phyloP scores from a whole-genome alignment of 2,888 invertebrate species.

The Entomobrya multifasciata region DNA sequence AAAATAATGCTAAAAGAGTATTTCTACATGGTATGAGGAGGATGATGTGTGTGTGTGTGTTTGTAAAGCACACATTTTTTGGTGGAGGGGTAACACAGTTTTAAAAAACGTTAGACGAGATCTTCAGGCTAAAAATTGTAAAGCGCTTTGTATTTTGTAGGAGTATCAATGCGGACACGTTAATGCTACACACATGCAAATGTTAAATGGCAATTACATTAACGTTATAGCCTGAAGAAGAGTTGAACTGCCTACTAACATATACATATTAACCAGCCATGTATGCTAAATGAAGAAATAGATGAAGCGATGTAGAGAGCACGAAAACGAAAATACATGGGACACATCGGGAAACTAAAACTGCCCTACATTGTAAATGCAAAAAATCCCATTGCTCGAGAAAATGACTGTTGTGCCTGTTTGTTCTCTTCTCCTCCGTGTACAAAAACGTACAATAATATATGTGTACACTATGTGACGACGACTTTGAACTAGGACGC shows the following conservation, averaged over 20 bases:
- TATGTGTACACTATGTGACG: too few relatives aligned
- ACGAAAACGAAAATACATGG: background rate
- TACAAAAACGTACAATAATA: background rate
- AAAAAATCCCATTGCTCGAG: constrained; percentile 57
- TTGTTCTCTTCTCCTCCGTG: background rate
- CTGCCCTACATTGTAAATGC: constrained; percentile 53
- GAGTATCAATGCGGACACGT: constrained; percentile 14
- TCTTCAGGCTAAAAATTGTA: constrained; percentile 57
- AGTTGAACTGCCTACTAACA: constrained; percentile 42
- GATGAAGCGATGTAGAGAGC: background rate
- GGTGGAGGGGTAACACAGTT: background rate
- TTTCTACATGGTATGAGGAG: constrained; percentile 10
- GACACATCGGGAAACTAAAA: constrained; percentile 13
- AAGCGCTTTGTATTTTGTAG: background rate
- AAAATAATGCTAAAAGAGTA: background rate
- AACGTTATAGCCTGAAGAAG: constrained; percentile 46
- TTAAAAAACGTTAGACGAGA: background rate
- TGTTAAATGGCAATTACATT: constrained; percentile 63
- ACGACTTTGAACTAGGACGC: constrained; percentile 77
- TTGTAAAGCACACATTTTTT: too few relatives aligned
- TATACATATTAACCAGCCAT: constrained; percentile 53
- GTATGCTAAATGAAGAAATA: background rate
- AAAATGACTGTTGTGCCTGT: background rate
- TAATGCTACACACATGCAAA: constrained; percentile 49
- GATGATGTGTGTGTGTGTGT: too few relatives aligned